Evolutionary conservation across 2,113 vertebrate genomes (phyloP), one percentile per base, ranked within the genome.

Genomic region (Hiodon alosoides): DNA sequence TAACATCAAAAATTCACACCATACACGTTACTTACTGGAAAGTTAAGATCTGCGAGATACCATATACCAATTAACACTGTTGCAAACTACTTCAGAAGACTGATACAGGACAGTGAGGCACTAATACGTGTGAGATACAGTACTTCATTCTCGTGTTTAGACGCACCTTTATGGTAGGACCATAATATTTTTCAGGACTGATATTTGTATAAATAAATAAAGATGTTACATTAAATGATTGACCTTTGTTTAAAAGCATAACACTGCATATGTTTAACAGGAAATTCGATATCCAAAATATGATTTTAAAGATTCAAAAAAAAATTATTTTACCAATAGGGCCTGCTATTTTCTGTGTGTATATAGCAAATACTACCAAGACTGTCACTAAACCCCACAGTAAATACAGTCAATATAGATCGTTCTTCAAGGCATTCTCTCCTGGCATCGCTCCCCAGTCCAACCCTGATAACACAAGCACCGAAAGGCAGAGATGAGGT

Each of bases 391-490:
- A 57, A 50, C 17, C 6, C n/a, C 57, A 46, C 8, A 46, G 13
- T 65, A 58, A 67, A 7, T 3, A n/a, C n/a, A 31, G 31, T 31
- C 31, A 66, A 47, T 55, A 7, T 50, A 9, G 16, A 51, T 5
- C 2, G 17, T 50, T 13, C 17, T 14, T 68, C 16, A 64, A 48
- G 7, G 57, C 8, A 74, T 17, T 50, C 31, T 71, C 46, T 79
- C 13, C 46, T 81, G 78, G 79, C 94, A 97, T 67, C 6, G 14
- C 8, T 82, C 5, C 0, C 94, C 94, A 0, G 65, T 79, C 94
- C 94, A 96, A 61, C 92, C 92, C 0, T 0, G 64, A 83, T 92
- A 95, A 85, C 95, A 97, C 77, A 64, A 83, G 84, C 94, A 98
- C 71, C 72, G 81, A 77, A 96, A 97, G 0, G 85, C 67, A 0